Evolutionary conservation across 2,113 vertebrate species (phyloP), one percentile per base, ranked within the genome.

Genomic region (Microcebus jonahi): DNA sequence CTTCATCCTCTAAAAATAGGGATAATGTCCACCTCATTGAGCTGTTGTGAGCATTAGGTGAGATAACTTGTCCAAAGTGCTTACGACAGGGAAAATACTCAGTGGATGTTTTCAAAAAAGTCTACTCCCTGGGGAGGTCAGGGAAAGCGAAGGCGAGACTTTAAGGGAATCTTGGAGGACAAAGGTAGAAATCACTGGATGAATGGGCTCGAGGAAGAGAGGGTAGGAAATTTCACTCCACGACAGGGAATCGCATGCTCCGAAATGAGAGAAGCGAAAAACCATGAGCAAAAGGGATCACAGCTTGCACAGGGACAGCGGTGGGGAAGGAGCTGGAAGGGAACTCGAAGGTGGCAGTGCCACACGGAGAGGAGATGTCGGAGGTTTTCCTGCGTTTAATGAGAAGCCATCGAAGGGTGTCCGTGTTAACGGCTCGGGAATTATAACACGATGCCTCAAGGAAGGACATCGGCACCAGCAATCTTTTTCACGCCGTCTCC

Each of bases 361-460:
- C 39, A 1, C 6, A 31, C 0, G 0, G 42, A 6, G 23, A 53
- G 2, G 42, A 9, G 23, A 53, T 3, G 2, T 3, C 12, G 13
- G 36, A 31, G 29, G 50, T 20, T 23, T 48, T 53, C 84, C 79
- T 45, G 59, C 3, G 0, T 34, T 31, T 55, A 73, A 65, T 50
- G 55, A 96, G 85, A 81, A 88, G 70, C 70, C 57, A 8, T 2
- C 55, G 81, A 80, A 59, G 68, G 34, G 21, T 39, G 12, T 45
- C 89, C 42, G 18, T 3, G 20, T 59, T 59, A 63, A 57, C 0
- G 5, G 57, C n/a, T 45, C 65, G 81, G 65, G 81, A 83, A 92
- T 75, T 31, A 14, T 17, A 83, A 77, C 10, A 15, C 5, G 55
- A 85, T 0, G 10, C 21, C 68, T 79, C 25, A 9, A 82, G 68